Evolutionary conservation across 2,113 vertebrate species (phyloP).

Genomic region (Oncorhynchus kisutch): DNA sequence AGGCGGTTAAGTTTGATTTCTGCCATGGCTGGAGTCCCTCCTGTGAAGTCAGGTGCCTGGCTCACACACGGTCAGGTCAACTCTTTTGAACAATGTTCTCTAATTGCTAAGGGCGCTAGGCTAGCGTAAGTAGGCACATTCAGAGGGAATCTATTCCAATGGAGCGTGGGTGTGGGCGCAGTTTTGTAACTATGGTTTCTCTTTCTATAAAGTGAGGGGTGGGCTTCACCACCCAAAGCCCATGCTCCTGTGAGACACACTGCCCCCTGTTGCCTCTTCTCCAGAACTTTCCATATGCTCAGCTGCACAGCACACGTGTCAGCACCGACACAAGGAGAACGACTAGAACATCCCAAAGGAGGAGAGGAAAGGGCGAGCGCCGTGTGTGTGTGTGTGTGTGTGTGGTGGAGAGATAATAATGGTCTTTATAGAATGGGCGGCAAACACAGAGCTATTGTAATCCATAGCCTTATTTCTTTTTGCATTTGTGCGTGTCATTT

Average conservation of each 20-base stretch:
- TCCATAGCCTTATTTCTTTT: not conserved
- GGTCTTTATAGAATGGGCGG: slow-evolving; percentile 31
- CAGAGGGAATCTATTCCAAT: no score
- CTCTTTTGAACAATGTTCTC: no score
- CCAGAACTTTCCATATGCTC: not conserved
- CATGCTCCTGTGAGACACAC: no score
- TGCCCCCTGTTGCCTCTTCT: not conserved
- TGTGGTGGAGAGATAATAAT: slow-evolving; percentile 42
- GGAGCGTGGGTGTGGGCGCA: no score
- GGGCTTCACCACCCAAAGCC: no score
- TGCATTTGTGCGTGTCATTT: not conserved
- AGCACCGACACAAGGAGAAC: not conserved
- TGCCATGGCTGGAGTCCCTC: not conserved
- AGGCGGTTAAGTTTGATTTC: slow-evolving; percentile 13
- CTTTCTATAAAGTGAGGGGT: no score
- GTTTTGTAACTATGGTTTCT: no score
- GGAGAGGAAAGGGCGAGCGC: not conserved
- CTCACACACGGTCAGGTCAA: not conserved
- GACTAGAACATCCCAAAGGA: not conserved
- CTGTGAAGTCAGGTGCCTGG: not conserved
- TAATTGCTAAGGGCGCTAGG: no score
- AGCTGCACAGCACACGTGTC: not conserved
- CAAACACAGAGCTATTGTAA: not conserved
- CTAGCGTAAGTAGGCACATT: no score
- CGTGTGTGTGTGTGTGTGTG: no score